These are phyloP conservation scores for Mustela nigripes DNA, from an alignment of 2,113 vertebrate genomes.

Conservation along the genomic window DNA sequence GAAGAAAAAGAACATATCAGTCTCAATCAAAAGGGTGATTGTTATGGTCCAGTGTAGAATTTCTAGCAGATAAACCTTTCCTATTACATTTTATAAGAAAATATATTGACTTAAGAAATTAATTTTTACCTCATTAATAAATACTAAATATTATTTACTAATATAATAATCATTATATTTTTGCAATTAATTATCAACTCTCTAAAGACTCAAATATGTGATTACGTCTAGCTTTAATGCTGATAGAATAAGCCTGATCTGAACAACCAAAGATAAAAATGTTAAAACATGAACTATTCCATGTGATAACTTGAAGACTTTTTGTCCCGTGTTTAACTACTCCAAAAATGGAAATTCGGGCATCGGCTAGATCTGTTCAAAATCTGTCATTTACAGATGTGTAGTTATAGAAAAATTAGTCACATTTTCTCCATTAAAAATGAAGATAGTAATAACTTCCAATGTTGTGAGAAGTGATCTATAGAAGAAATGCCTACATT, in stretches of 20 bases:
- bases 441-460: neutral
- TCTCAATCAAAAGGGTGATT: neutral
- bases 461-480: neutral
- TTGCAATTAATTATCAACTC: neutral
- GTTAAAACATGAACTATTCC: neutral
- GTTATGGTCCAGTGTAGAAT: neutral
- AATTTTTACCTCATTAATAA: neutral
- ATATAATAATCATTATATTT: neutral
- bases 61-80: neutral
- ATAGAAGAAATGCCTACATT: neutral
- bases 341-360: conserved; percentile 8
- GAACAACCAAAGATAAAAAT: conserved; percentile 1
- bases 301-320: neutral
- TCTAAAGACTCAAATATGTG: neutral
- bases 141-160: neutral
- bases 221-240: neutral
- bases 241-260: neutral
- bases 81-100: conserved; percentile 14
- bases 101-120: neutral
- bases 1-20: neutral
- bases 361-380: neutral
- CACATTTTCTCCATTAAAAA: conserved; percentile 34
- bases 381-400: neutral
- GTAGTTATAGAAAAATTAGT: neutral
- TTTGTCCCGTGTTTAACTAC: neutral